phyloP scores from a whole-genome alignment of 2,888 invertebrate species.

The Heliconius ethilla region DNA sequence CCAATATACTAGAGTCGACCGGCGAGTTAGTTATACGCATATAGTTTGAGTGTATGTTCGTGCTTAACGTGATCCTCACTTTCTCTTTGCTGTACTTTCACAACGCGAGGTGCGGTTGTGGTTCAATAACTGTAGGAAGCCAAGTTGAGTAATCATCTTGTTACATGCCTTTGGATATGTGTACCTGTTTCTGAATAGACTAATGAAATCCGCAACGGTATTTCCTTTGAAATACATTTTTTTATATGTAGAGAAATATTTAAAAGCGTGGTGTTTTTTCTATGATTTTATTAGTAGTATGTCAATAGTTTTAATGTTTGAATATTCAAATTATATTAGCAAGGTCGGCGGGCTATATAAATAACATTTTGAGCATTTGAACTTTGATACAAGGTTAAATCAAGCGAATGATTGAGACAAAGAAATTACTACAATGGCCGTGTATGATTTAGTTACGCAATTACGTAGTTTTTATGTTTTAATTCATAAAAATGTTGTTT shows the following conservation, averaged over 20 bases:
- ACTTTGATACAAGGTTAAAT: slow-evolving; percentile 43
- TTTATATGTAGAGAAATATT: slow-evolving; percentile 12
- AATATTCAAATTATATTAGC: slow-evolving; percentile 25
- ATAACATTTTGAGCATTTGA: slow-evolving; percentile 41
- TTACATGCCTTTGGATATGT: slow-evolving; percentile 39
- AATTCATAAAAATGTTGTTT: slow-evolving; percentile 54
- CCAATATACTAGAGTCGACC: slow-evolving; percentile 61
- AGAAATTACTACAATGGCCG: slow-evolving; percentile 62
- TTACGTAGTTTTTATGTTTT: slow-evolving; percentile 52
- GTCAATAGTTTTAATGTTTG: not conserved
- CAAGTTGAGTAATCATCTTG: slow-evolving; percentile 45
- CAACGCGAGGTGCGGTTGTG: slow-evolving; percentile 74
- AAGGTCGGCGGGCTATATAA: slow-evolving; percentile 35
- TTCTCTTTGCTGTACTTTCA: slow-evolving; percentile 81
- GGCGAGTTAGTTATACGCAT: slow-evolving; percentile 70
- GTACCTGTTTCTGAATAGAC: slow-evolving; percentile 30
- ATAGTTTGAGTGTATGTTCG: slow-evolving; percentile 56
- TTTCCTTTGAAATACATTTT: slow-evolving; percentile 12
- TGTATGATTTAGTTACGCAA: slow-evolving; percentile 66
- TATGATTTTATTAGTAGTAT: not conserved
- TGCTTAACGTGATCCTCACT: slow-evolving; percentile 74
- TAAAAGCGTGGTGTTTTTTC: slow-evolving; percentile 8
- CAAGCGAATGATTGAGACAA: slow-evolving; percentile 55
- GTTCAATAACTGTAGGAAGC: slow-evolving; percentile 68
- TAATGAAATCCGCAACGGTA: slow-evolving; percentile 24